Evolutionary conservation across 1,140 invertebrate genomes (phyloP).

Genomic region (Drosophila santomea): DNA sequence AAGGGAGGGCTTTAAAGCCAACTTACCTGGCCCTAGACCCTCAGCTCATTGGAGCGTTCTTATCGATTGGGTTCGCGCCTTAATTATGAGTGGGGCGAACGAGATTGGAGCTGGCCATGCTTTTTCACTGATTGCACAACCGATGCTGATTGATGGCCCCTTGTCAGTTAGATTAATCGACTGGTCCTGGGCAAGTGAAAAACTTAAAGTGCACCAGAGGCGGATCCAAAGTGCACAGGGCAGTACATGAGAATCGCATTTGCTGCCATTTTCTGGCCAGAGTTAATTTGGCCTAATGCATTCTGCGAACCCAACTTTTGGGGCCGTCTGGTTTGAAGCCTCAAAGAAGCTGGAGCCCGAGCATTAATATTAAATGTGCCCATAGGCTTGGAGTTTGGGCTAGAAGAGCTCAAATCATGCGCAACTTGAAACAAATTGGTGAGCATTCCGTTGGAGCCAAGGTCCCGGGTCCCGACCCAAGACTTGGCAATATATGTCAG

Average conservation of each 20-base stretch:
- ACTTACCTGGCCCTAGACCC: constrained; percentile 18
- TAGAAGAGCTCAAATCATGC: constrained; percentile 34
- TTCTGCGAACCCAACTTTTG: not conserved
- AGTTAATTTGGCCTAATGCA: constrained; percentile 37
- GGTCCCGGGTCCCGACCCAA: constrained; percentile 14
- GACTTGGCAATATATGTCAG: constrained; percentile 24
- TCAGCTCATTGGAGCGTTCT: constrained; percentile 1
- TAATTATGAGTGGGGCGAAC: constrained; percentile 29
- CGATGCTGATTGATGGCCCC: constrained; percentile 64
- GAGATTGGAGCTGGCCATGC: constrained; percentile 48
- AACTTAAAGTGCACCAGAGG: constrained; percentile 1
- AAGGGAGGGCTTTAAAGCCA: constrained; percentile 41
- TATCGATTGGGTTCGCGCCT: constrained; percentile 33
- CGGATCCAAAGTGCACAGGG: constrained; percentile 7
- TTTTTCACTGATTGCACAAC: constrained; percentile 62
- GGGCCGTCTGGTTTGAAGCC: not conserved
- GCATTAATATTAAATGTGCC: constrained; percentile 41
- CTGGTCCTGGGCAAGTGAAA: not conserved
- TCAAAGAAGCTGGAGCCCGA: not conserved
- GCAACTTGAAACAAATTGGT: constrained; percentile 54
- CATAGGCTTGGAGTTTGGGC: not conserved
- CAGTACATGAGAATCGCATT: constrained; percentile 49
- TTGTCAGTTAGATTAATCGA: constrained; percentile 30
- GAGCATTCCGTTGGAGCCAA: constrained; percentile 41
- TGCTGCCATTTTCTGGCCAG: constrained; percentile 21